Evolutionary conservation across 92 coral and sea anemone genomes (phyloP).

Genomic region (Parazoanthus darwini): DNA sequence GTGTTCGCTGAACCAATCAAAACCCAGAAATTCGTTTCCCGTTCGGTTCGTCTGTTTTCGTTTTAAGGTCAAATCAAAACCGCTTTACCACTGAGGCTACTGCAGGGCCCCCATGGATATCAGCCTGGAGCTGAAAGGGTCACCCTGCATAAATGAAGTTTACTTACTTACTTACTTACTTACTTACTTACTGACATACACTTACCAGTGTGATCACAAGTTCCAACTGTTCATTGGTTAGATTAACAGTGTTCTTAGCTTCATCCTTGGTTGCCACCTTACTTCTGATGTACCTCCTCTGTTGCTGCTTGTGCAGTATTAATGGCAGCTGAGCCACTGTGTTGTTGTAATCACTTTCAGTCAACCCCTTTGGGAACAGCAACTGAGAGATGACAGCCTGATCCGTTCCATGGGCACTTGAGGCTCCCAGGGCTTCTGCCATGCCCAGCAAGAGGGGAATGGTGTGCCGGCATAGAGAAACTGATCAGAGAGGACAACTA

Average conservation of each 20-base stretch:
- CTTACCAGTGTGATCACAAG: slow-evolving; percentile 58
- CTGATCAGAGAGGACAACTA: slow-evolving; percentile 39
- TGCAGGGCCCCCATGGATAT: too few relatives aligned
- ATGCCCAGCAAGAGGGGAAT: slow-evolving; percentile 89
- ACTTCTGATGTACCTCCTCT: slow-evolving; percentile 16
- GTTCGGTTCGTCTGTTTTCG: too few relatives aligned
- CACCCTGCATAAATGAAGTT: too few relatives aligned
- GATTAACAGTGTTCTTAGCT: slow-evolving; percentile 43
- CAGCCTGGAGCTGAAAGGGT: too few relatives aligned
- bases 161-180: too few relatives aligned
- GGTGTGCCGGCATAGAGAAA: slow-evolving; percentile 69
- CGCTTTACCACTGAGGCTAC: too few relatives aligned
- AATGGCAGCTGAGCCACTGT: slow-evolving; percentile 12
- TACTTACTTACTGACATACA: not conserved
- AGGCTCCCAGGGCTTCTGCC: slow-evolving; percentile 91
- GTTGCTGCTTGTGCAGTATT: slow-evolving; percentile 23
- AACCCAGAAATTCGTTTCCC: too few relatives aligned
- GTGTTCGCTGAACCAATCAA: too few relatives aligned
- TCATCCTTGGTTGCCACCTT: slow-evolving; percentile 23
- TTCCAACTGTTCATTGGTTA: slow-evolving; percentile 56
- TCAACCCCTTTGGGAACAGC: slow-evolving; percentile 53
- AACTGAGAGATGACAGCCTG: slow-evolving; percentile 62
- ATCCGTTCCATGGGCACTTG: slow-evolving; percentile 62
- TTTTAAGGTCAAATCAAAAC: too few relatives aligned
- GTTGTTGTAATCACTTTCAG: not conserved